A percentile compares a stretch with the other conserved stretches of the same genome.
Evolutionary conservation across 2,113 vertebrate genomes (phyloP).

Genomic region (Polypterus senegalus): DNA sequence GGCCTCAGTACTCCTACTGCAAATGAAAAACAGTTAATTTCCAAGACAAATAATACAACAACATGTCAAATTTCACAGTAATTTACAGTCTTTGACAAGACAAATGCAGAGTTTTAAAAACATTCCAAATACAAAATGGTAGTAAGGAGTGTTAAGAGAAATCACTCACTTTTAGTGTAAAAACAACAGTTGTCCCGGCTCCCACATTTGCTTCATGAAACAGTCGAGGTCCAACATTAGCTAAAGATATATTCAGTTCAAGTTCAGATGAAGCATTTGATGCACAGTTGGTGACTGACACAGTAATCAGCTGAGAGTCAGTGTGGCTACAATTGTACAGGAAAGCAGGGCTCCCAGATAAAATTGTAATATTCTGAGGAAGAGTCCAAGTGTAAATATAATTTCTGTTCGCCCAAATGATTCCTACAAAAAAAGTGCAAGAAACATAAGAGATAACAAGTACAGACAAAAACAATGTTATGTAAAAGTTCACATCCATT

Average conservation of each 20-base stretch:
- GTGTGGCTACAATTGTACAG: constrained; percentile 12
- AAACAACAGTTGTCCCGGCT: constrained; percentile 3
- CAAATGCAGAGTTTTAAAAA: too few species aligned
- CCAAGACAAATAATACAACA: too few species aligned
- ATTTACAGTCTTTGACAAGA: too few species aligned
- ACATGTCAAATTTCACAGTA: too few species aligned
- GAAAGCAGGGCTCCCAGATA: constrained; percentile 12
- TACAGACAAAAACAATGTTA: too few species aligned
- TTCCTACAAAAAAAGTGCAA: constrained; percentile 4
- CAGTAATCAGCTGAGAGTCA: constrained; percentile 11
- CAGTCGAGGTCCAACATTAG: constrained; percentile 9
- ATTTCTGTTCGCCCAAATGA: constrained; percentile 13
- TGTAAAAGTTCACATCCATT: too few species aligned
- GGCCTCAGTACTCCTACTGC: too few species aligned
- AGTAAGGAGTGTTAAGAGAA: background rate
- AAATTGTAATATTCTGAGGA: constrained; percentile 10
- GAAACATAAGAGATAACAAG: too few species aligned
- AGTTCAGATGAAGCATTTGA: constrained; percentile 13
- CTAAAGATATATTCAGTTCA: constrained; percentile 8
- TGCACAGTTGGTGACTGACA: constrained; percentile 14
- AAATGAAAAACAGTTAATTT: too few species aligned
- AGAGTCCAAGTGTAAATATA: constrained; percentile 19
- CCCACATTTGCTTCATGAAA: constrained; percentile 7
- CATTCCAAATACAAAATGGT: too few species aligned
- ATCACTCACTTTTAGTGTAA: constrained; percentile 16